Conservation (phyloP, 1,140 invertebrate species). For the Habropoda laboriosa region DNA sequence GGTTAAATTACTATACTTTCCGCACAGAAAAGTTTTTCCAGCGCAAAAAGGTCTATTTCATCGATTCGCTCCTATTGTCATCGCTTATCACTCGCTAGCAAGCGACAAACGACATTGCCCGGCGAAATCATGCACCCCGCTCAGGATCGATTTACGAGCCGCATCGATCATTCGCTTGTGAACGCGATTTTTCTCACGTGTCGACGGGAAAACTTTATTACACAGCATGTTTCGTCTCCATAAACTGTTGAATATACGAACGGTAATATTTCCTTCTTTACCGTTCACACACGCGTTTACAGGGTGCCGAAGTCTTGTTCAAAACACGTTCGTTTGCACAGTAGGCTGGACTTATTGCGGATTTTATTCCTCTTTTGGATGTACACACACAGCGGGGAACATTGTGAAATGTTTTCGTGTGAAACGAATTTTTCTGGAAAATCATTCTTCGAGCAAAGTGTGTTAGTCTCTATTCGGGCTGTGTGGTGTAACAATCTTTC, state of each 20-base stretch:
- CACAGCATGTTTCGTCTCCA: constrained; percentile 12
- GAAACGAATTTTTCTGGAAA: too few relatives aligned
- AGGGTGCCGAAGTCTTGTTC: neutral
- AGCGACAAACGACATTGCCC: neutral
- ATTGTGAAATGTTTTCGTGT: too few relatives aligned
- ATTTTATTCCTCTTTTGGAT: too few relatives aligned
- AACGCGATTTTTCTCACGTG: neutral
- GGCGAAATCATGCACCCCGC: neutral
- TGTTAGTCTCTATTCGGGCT: too few relatives aligned
- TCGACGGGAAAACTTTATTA: constrained; percentile 1
- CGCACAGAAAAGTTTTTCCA: too few relatives aligned
- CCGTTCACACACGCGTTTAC: neutral
- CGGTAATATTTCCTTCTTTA: neutral
- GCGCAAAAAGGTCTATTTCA: too few relatives aligned
- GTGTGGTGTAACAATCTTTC: too few relatives aligned
- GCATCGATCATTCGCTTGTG: neutral
- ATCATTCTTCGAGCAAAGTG: too few relatives aligned
- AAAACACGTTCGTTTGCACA: neutral
- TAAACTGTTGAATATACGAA: constrained; percentile 6
- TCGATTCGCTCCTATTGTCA: too few relatives aligned
- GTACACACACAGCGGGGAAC: too few relatives aligned
- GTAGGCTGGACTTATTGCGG: too few relatives aligned
- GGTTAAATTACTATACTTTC: too few relatives aligned
- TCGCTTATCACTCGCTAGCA: neutral
- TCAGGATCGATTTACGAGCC: neutral